Percentiles rank a stretch among this genome's conserved stretches.
These are phyloP conservation scores for Musca vetustissima DNA, from an alignment of 1,140 invertebrate species.

Conservation along the genomic window DNA sequence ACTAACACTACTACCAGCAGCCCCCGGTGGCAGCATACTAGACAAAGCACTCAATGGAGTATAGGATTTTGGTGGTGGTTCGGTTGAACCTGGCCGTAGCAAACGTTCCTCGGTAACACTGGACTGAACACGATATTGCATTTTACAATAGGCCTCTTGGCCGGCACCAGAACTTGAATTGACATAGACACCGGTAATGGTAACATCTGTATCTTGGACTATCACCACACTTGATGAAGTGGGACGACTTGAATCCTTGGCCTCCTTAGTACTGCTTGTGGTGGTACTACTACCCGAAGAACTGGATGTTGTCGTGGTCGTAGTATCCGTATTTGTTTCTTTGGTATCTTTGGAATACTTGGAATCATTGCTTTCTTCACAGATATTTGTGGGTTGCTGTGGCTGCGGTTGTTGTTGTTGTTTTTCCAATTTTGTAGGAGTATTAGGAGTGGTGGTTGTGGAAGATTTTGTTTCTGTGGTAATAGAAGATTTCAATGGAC, in stretches of 20 bases:
- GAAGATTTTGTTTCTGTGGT: constrained; percentile 54
- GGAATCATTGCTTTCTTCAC: constrained; percentile 52
- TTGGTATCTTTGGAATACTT: constrained; percentile 62
- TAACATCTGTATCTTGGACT: constrained; percentile 81
- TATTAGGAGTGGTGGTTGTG: constrained; percentile 39
- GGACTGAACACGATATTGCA: constrained; percentile 70
- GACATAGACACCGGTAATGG: constrained; percentile 79
- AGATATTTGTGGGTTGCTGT: constrained; percentile 33
- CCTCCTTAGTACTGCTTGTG: constrained; percentile 35
- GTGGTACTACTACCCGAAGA: constrained; percentile 40
- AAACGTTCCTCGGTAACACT: constrained; percentile 55
- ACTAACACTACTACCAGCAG: constrained; percentile 37
- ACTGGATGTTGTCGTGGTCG: constrained; percentile 41
- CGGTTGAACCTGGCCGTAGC: constrained; percentile 73
- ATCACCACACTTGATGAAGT: constrained; percentile 65
- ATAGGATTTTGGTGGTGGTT: constrained; percentile 77
- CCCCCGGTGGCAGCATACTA: constrained; percentile 80
- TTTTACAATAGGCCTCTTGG: constrained; percentile 79
- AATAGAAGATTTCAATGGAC: background rate
- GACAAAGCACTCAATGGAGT: constrained; percentile 82
- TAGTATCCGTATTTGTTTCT: constrained; percentile 60
- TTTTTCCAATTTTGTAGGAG: constrained; percentile 57
- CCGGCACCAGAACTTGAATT: constrained; percentile 73
- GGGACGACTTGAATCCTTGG: constrained; percentile 49
- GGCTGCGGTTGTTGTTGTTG: too few relatives aligned